Base-by-base conservation (phyloP, 2,888 invertebrate species). In the Peribatodes rhomboidaria region DNA sequence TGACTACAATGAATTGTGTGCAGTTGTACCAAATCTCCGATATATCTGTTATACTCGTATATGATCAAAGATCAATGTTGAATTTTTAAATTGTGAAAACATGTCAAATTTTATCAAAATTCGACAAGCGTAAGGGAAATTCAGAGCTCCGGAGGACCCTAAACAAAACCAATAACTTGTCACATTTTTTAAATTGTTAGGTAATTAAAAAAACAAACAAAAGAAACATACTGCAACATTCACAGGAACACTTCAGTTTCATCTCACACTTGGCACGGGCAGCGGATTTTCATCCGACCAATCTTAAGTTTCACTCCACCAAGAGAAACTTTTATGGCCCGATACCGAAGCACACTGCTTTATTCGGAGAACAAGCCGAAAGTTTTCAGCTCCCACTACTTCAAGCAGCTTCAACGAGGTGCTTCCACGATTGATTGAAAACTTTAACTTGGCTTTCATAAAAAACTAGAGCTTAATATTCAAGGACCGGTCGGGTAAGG, bases 311-410 rank as follows among this genome's bases (percentile, higher is more conserved):
- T 16, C 2, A 37, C 33, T 53, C 31, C 47, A 47, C 16, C 31
- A 61, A 54, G 54, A 47, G 42, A 42, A 61, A 62, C 62, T 62
- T 56, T 22, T 44, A 56, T 44, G 46, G 27, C 22, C 16, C 13
- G n/a, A 13, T 61, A 55, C 47, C 31, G 61, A 44, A 53, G 47
- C 35, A 18, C 47, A 47, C 61, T 42, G 44, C 20, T 44, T 47
- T 31, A 55, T 61, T 47, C 46, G 4, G 44, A 31, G 39, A 61
- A 60, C 59, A 60, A 44, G 52, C 22, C 14, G 31, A 33, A 60
- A 60, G 49, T 60, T 60, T 50, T 42, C 37, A 13, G 16, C 37
- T 54, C 41, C 54, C 31, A 54, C 54, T 20, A 35, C 13, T 50
- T 31, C 49, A 22, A 27, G n/a, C 47, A 3, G 47, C 16, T 47